A percentile compares a stretch with the other conserved stretches of the same genome.
These are phyloP conservation scores for Eupsilia transversa DNA, from an alignment of 2,888 invertebrate genomes.

Conservation along the genomic window DNA sequence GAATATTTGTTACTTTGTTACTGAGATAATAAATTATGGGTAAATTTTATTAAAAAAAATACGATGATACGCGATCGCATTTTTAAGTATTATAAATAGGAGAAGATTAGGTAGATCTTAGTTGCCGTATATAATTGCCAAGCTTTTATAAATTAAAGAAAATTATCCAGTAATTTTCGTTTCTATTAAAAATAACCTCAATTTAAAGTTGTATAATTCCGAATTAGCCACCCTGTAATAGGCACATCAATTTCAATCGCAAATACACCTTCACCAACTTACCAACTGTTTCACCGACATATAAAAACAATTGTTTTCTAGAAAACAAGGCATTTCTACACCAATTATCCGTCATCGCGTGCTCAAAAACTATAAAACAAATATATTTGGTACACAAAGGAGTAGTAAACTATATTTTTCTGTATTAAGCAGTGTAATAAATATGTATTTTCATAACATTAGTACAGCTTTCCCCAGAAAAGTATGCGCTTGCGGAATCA, in stretches of 20 bases:
- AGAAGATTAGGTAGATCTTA: background rate
- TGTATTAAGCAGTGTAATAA: slow-evolving; percentile 21
- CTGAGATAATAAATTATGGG: background rate
- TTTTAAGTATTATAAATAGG: too few relatives aligned
- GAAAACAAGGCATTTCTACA: slow-evolving; percentile 35
- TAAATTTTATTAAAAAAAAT: too few relatives aligned
- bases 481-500: background rate
- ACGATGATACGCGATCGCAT: too few relatives aligned
- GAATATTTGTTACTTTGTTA: too few relatives aligned
- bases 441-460: slow-evolving; percentile 21
- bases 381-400: slow-evolving; percentile 41
- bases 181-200: background rate
- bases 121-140: background rate
- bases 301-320: slow-evolving; percentile 26
- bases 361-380: slow-evolving; percentile 46
- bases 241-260: slow-evolving; percentile 7
- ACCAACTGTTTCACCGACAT: background rate
- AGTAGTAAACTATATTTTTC: slow-evolving; percentile 41
- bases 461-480: background rate
- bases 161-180: background rate
- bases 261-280: too few relatives aligned
- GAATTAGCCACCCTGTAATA: background rate
- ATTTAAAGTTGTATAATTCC: background rate
- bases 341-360: slow-evolving; percentile 46
- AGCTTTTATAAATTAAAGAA: background rate